Conservation (phyloP, 1,140 invertebrate species). For the Myzus persicae region DNA sequence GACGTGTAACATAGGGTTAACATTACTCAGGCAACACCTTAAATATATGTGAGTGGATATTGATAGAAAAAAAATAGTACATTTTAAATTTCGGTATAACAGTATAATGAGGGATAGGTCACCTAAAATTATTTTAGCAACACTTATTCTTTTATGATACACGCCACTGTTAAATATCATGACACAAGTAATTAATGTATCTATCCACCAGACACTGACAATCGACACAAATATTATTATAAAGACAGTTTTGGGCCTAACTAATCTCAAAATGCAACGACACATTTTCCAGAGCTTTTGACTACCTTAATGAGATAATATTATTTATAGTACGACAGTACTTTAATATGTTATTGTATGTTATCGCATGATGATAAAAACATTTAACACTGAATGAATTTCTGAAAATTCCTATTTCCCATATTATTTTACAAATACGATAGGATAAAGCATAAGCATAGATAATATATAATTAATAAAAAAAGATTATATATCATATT, state of each 20-base stretch:
- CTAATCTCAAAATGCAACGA: background rate
- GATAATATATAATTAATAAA: too few species aligned
- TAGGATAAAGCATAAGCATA: background rate
- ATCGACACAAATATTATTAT: background rate
- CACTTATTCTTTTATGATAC: too few species aligned
- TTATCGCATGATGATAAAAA: background rate
- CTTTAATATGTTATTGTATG: background rate
- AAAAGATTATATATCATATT: too few species aligned
- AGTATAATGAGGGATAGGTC: too few species aligned
- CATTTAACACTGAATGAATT: background rate
- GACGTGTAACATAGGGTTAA: too few species aligned
- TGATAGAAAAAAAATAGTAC: too few species aligned
- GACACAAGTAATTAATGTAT: too few species aligned
- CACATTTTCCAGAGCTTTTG: background rate
- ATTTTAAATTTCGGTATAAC: too few species aligned
- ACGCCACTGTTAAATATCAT: too few species aligned
- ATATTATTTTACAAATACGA: background rate
- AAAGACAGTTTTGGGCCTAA: background rate
- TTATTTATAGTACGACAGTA: background rate
- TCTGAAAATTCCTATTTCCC: background rate
- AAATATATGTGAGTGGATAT: too few species aligned
- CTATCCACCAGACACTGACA: background rate
- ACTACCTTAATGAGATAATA: background rate
- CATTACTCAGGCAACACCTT: too few species aligned
- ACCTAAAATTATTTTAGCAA: too few species aligned